phyloP scores from a whole-genome alignment of 2,113 vertebrate genomes.

The Ceyx cyanopectus region DNA sequence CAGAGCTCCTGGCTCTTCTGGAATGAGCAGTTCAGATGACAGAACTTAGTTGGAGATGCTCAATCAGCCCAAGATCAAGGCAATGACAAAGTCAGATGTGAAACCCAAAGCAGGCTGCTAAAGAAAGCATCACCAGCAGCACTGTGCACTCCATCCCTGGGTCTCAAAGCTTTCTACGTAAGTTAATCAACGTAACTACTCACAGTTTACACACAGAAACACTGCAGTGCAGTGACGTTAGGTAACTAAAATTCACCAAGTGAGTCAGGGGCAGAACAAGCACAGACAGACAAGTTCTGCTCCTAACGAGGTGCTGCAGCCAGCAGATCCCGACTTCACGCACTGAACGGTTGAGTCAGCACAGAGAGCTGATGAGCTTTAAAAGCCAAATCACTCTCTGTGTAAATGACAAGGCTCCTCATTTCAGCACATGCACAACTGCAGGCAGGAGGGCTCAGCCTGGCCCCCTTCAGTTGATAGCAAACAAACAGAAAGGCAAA shows the following conservation, averaged over 20 bases:
- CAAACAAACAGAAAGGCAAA: neutral
- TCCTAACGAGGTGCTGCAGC: neutral
- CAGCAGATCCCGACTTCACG: neutral
- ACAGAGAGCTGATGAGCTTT: neutral
- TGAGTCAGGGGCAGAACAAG: constrained; percentile 30
- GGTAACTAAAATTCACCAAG: constrained; percentile 14
- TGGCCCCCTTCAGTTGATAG: neutral
- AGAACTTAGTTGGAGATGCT: neutral
- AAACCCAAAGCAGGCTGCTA: neutral
- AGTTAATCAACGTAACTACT: neutral
- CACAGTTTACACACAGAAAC: neutral
- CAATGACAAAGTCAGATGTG: neutral
- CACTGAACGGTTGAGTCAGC: neutral
- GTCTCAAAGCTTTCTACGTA: neutral
- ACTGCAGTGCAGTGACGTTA: neutral
- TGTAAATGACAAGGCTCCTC: neutral
- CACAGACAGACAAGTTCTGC: constrained; percentile 16
- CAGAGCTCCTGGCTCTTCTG: neutral
- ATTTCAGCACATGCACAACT: neutral
- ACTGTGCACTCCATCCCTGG: neutral
- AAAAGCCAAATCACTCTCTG: neutral
- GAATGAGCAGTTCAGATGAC: neutral
- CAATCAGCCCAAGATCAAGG: neutral
- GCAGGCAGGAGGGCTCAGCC: neutral
- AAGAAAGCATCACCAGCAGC: neutral